These are phyloP conservation scores for Crotalus tigris DNA, from an alignment of 2,113 vertebrate genomes.

Conservation along the genomic window DNA sequence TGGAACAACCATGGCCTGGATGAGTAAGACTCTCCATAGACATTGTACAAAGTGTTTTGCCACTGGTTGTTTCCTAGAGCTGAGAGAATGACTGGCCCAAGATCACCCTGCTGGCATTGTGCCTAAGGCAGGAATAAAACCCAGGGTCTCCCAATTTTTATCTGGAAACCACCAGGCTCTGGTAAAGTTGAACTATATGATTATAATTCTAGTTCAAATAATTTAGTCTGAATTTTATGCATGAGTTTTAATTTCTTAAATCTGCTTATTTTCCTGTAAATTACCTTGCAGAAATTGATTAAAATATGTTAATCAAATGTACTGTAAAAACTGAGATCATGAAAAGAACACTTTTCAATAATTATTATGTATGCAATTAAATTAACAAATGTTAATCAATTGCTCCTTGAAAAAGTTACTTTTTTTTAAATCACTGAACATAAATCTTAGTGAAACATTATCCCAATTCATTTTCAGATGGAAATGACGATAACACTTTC, in stretches of 20 bases:
- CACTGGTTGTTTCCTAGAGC: neutral
- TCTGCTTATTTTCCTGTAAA: neutral
- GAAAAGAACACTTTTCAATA: neutral
- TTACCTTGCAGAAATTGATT: neutral
- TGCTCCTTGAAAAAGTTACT: neutral
- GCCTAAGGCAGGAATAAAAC: neutral
- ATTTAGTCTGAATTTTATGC: neutral
- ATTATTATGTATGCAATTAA: neutral
- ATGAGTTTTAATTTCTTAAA: neutral
- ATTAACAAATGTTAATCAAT: neutral
- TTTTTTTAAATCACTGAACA: neutral
- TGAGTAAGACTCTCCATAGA: too few species aligned
- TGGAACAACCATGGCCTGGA: too few species aligned
- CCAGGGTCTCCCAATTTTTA: neutral
- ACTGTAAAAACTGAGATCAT: neutral
- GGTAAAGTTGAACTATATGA: neutral
- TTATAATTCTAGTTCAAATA: neutral
- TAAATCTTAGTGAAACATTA: neutral
- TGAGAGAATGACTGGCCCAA: neutral
- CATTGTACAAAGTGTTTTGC: neutral
- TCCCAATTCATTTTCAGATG: neutral
- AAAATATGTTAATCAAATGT: neutral
- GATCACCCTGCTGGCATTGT: neutral
- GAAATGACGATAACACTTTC: neutral
- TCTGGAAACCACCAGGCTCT: neutral